Evolutionary conservation across 2,113 vertebrate species (phyloP).

Genomic region (Nothobranchius furzeri): DNA sequence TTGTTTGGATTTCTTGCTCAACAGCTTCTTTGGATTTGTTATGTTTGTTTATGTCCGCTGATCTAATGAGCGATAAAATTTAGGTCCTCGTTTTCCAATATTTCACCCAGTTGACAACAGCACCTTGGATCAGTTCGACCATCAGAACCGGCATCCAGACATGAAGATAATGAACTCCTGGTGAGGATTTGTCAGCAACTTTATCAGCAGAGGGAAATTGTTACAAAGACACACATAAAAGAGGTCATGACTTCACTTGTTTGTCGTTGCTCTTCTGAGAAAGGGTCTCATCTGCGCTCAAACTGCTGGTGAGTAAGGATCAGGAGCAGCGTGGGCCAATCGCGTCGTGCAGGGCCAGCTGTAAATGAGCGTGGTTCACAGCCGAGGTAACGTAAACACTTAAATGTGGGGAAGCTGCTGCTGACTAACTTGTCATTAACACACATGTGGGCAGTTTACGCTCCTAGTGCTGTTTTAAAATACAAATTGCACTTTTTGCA

Average conservation of each 20-base stretch:
- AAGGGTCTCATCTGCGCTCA: not conserved
- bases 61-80: not conserved
- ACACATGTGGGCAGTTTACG: slow-evolving; percentile 36
- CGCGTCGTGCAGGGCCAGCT: slow-evolving; percentile 14
- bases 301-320: slow-evolving; percentile 23
- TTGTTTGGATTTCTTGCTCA: not conserved
- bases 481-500: slow-evolving; percentile 21
- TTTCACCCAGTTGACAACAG: not conserved
- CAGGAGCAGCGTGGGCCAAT: slow-evolving; percentile 9
- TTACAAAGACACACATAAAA: slow-evolving; percentile 18
- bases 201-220: slow-evolving; percentile 37
- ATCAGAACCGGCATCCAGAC: slow-evolving; percentile 3
- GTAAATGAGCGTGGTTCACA: slow-evolving; percentile 28
- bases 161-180: slow-evolving; percentile 39
- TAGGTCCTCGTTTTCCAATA: not conserved
- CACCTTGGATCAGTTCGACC: not conserved
- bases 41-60: not conserved
- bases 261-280: slow-evolving; percentile 17
- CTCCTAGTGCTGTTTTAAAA: slow-evolving; percentile 28
- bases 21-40: not conserved
- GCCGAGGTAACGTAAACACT: slow-evolving; percentile 49
- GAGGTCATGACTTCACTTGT: not conserved
- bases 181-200: slow-evolving; percentile 34
- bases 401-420: slow-evolving; percentile 39
- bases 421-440: slow-evolving; percentile 52